Percentiles rank a stretch among this genome's conserved stretches.
These are phyloP conservation scores for Agelastica alni DNA, from an alignment of 2,888 invertebrate genomes.

Conservation along the genomic window DNA sequence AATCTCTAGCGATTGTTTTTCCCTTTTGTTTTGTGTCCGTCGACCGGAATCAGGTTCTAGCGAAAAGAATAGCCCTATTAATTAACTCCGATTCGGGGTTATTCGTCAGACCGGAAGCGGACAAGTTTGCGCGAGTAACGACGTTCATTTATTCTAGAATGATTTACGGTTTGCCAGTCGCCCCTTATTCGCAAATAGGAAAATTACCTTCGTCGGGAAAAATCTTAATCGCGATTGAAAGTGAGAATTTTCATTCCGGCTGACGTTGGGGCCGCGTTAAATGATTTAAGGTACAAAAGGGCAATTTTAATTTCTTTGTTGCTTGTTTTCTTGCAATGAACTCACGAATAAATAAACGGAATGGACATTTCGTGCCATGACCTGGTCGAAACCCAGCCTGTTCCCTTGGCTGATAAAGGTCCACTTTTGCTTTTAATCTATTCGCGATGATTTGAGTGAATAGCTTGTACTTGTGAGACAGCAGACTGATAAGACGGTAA, in stretches of 20 bases:
- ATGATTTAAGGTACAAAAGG: slow-evolving; percentile 12
- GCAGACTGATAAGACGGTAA: no score
- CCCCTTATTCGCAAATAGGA: slow-evolving; percentile 19
- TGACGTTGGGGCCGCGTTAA: background rate
- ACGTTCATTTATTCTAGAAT: slow-evolving; percentile 23
- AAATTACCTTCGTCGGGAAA: slow-evolving; percentile 18
- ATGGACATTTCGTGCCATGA: no score
- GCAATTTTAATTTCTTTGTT: background rate
- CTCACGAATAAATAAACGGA: no score
- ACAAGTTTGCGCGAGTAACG: slow-evolving; percentile 28
- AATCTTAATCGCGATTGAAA: slow-evolving; percentile 21
- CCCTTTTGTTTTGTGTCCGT: slow-evolving; percentile 26
- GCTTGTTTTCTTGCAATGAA: no score
- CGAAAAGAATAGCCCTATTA: slow-evolving; percentile 29
- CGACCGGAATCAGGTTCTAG: slow-evolving; percentile 22
- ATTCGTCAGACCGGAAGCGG: slow-evolving; percentile 28
- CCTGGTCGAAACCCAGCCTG: no score
- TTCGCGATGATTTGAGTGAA: no score
- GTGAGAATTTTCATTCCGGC: slow-evolving; percentile 17
- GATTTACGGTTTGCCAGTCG: slow-evolving; percentile 23
- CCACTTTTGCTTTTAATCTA: no score
- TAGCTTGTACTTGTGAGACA: no score
- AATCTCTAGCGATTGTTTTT: slow-evolving; percentile 23
- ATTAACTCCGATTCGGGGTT: slow-evolving; percentile 28
- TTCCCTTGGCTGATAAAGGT: no score